These are phyloP conservation scores for Pimephales promelas DNA, from an alignment of 2,113 vertebrate genomes.

Conservation along the genomic window DNA sequence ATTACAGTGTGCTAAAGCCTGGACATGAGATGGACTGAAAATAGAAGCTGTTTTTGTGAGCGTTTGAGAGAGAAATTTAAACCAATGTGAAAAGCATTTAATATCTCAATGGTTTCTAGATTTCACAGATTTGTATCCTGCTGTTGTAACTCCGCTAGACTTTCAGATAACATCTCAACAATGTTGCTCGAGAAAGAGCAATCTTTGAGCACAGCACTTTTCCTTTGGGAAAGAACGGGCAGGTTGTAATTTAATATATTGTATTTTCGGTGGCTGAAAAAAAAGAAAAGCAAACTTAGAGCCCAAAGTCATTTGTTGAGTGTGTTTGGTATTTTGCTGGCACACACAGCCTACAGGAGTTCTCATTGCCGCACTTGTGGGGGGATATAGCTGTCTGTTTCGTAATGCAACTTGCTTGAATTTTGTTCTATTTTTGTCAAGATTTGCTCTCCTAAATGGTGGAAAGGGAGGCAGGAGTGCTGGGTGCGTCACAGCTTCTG, in stretches of 20 bases:
- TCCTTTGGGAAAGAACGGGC: background rate
- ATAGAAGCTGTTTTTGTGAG: background rate
- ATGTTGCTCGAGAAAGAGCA: background rate
- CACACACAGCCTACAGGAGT: constrained; percentile 1
- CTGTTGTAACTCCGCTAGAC: background rate
- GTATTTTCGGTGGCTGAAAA: background rate
- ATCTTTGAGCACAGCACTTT: background rate
- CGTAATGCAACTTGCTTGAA: constrained; percentile 52
- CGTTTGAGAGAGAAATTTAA: background rate
- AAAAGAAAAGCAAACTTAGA: background rate
- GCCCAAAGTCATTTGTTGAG: background rate
- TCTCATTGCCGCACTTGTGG: constrained; percentile 46
- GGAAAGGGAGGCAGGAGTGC: constrained; percentile 57
- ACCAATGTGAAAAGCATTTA: background rate
- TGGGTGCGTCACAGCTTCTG: constrained; percentile 64
- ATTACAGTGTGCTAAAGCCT: constrained; percentile 19
- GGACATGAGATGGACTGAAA: background rate
- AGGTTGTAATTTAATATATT: background rate
- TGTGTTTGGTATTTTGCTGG: constrained; percentile 23
- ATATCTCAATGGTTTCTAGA: background rate
- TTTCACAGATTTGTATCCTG: background rate
- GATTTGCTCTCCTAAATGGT: constrained; percentile 70
- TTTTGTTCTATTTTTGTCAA: constrained; percentile 73
- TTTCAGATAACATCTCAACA: background rate
- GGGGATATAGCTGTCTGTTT: constrained; percentile 50